phyloP scores from a whole-genome alignment of 2,113 vertebrate species.

The Hucho hucho region DNA sequence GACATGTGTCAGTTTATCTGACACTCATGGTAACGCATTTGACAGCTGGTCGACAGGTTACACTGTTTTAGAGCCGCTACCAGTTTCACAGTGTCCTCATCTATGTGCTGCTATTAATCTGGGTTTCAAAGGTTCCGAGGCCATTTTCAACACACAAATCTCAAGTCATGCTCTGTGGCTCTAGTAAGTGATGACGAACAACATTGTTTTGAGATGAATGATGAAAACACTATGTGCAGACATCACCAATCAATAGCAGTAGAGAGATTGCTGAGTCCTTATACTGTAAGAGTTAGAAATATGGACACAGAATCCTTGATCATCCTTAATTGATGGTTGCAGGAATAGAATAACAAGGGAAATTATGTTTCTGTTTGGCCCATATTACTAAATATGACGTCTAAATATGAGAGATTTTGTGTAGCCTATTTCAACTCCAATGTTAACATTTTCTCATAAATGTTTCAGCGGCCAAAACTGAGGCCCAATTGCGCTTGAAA shows the following conservation, averaged over 20 bases:
- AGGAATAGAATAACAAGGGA: background rate
- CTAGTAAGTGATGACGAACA: too few relatives aligned
- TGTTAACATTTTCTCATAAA: slow-evolving; percentile 11
- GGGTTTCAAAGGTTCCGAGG: slow-evolving; percentile 12
- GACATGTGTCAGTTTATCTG: slow-evolving; percentile 6
- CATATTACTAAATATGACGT: slow-evolving; percentile 19
- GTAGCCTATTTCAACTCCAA: slow-evolving; percentile 29
- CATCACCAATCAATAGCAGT: background rate
- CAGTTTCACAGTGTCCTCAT: slow-evolving; percentile 6
- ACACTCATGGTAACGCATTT: background rate
- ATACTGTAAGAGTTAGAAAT: background rate
- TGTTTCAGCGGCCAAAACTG: slow-evolving; percentile 28
- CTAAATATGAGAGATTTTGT: slow-evolving; percentile 20
- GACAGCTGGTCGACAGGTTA: background rate
- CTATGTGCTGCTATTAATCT: background rate
- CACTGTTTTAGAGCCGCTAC: background rate
- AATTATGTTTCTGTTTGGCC: background rate
- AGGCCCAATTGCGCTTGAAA: slow-evolving; percentile 55
- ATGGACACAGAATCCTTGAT: background rate
- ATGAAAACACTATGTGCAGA: too few relatives aligned
- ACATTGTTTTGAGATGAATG: too few relatives aligned
- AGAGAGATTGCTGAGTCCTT: background rate
- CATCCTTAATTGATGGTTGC: background rate
- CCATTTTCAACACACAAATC: background rate
- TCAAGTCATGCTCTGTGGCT: background rate